phyloP scores from a whole-genome alignment of 2,888 invertebrate species.

The Mimachlamys varia region DNA sequence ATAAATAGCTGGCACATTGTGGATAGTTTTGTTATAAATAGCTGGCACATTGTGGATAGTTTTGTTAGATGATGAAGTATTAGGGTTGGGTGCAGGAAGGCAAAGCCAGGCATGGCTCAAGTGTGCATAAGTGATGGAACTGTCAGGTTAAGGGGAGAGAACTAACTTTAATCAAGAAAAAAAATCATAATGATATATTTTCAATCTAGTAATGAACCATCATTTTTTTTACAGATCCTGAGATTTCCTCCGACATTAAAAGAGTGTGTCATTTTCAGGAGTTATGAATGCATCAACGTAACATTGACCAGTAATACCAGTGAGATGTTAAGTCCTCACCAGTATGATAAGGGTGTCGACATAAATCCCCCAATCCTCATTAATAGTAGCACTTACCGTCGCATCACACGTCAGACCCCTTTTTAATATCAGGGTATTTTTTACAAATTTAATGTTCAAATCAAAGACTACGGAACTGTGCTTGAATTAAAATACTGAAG shows the following conservation, averaged over 20 bases:
- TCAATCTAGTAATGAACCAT: background rate
- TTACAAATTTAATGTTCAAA: conserved; percentile 1
- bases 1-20: background rate
- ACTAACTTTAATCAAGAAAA: background rate
- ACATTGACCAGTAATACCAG: background rate
- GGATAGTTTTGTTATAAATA: background rate
- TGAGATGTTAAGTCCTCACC: background rate
- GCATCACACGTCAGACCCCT: background rate
- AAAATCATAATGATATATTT: background rate
- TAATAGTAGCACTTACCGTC: background rate
- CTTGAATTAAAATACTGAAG: background rate
- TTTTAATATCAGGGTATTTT: background rate
- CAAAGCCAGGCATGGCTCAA: background rate
- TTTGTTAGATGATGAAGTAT: background rate
- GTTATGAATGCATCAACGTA: background rate
- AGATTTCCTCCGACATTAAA: background rate
- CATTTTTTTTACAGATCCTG: background rate
- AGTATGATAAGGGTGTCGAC: background rate
- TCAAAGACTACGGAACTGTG: background rate
- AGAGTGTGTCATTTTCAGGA: background rate
- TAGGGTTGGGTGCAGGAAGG: background rate
- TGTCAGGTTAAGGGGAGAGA: no score
- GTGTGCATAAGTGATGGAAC: background rate
- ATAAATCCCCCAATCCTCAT: background rate
- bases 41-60: background rate